These are phyloP conservation scores for Brachionus rotundiformis DNA, from an alignment of 1,140 invertebrate genomes.

Conservation along the genomic window DNA sequence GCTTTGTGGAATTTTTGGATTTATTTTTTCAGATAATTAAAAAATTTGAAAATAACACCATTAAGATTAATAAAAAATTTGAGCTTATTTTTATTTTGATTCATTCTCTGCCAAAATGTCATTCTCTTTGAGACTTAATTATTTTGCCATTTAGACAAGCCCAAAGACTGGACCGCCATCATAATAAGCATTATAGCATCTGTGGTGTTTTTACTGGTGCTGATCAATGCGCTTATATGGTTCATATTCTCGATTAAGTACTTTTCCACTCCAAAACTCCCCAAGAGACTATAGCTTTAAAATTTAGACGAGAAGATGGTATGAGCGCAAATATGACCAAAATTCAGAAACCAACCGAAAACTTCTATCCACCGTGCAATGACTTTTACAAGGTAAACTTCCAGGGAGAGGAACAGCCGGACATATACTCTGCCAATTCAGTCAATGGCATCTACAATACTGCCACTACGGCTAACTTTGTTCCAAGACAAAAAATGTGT, in stretches of 20 bases:
- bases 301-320: background rate
- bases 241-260: slow-evolving; percentile 50
- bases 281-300: too few relatives aligned
- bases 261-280: too few relatives aligned
- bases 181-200: slow-evolving; percentile 46
- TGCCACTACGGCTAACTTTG: background rate
- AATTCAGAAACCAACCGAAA: background rate
- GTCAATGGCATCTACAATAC: background rate
- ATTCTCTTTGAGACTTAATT: too few relatives aligned
- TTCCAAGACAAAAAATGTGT: slow-evolving; percentile 36
- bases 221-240: slow-evolving; percentile 45
- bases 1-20: too few relatives aligned
- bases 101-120: too few relatives aligned
- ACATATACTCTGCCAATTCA: slow-evolving; percentile 3
- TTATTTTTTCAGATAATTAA: too few relatives aligned
- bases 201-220: slow-evolving; percentile 27
- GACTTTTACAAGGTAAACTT: slow-evolving; percentile 25
- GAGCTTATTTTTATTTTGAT: too few relatives aligned
- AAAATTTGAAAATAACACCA: too few relatives aligned
- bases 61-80: too few relatives aligned
- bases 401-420: background rate
- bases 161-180: slow-evolving; percentile 29
- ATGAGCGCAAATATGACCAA: background rate
- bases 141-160: too few relatives aligned
- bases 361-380: background rate